A percentile compares a stretch with the other conserved stretches of the same genome.
These are phyloP conservation scores for Hedya salicella DNA, from an alignment of 2,888 invertebrate species.

Conservation along the genomic window DNA sequence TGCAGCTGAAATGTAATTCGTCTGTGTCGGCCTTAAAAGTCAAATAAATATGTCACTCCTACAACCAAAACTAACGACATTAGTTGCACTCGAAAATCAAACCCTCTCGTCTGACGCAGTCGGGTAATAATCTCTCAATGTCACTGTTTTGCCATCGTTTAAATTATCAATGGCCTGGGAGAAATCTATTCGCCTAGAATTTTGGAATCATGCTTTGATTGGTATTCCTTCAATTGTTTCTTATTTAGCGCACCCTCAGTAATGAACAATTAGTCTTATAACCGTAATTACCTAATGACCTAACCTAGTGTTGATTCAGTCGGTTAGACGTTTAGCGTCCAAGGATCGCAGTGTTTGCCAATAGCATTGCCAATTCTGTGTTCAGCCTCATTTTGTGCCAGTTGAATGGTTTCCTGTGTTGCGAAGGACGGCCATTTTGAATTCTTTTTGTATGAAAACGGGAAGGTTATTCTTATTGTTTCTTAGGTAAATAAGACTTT, in stretches of 20 bases:
- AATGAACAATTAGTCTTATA: constrained; percentile 26
- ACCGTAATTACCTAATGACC: constrained; percentile 27
- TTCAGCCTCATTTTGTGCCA: constrained; percentile 1
- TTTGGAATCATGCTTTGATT: no score
- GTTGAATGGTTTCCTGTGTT: constrained; percentile 15
- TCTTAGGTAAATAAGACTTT: background rate
- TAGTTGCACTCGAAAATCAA: no score
- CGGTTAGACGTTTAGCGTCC: constrained; percentile 9
- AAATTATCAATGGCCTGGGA: no score
- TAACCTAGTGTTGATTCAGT: constrained; percentile 31
- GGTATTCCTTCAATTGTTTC: no score
- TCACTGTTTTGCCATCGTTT: no score
- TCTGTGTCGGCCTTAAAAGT: no score
- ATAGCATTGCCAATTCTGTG: constrained; percentile 34
- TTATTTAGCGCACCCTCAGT: constrained; percentile 6
- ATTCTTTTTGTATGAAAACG: background rate
- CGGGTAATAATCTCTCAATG: background rate
- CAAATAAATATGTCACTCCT: no score
- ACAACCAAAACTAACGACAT: no score
- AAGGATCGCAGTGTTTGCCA: constrained; percentile 34
- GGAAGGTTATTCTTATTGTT: constrained; percentile 16
- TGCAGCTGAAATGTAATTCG: no score
- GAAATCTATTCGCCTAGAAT: no score
- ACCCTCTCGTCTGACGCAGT: no score
- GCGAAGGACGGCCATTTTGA: constrained; percentile 4